phyloP scores from a whole-genome alignment of 1,140 invertebrate genomes.

The Lasioglossum baleicum region DNA sequence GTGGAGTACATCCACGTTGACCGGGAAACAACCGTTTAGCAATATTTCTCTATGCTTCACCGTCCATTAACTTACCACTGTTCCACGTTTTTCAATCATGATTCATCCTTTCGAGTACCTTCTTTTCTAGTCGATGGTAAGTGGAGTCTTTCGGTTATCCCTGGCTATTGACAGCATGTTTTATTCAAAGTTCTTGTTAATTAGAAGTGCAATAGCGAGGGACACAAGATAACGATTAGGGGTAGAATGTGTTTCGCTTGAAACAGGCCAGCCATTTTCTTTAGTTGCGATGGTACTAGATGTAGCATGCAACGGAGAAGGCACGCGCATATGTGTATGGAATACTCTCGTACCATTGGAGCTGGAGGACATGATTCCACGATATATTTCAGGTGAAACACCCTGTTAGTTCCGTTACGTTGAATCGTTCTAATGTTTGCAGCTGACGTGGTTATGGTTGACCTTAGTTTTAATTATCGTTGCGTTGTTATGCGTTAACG shows the following conservation, averaged over 20 bases:
- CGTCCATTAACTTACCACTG: constrained; percentile 70
- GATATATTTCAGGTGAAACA: no score
- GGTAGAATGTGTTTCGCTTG: no score
- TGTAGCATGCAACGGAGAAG: no score
- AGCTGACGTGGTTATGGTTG: not conserved
- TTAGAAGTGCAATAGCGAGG: not conserved
- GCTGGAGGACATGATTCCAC: no score
- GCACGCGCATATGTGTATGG: no score
- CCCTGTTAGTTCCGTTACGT: no score
- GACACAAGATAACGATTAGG: not conserved
- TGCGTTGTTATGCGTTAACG: not conserved
- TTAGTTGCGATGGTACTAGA: no score
- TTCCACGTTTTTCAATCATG: constrained; percentile 14
- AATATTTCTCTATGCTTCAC: constrained; percentile 72
- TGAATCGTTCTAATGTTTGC: not conserved
- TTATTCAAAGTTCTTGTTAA: not conserved
- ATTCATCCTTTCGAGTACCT: not conserved
- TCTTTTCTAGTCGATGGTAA: not conserved
- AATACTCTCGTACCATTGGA: no score
- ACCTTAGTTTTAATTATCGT: not conserved
- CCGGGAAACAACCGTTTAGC: constrained; percentile 91
- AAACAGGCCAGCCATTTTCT: no score
- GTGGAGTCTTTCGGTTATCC: not conserved
- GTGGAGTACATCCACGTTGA: constrained; percentile 94
- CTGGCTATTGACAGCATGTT: not conserved